phyloP scores from a whole-genome alignment of 2,113 vertebrate species.

The Passer domesticus region DNA sequence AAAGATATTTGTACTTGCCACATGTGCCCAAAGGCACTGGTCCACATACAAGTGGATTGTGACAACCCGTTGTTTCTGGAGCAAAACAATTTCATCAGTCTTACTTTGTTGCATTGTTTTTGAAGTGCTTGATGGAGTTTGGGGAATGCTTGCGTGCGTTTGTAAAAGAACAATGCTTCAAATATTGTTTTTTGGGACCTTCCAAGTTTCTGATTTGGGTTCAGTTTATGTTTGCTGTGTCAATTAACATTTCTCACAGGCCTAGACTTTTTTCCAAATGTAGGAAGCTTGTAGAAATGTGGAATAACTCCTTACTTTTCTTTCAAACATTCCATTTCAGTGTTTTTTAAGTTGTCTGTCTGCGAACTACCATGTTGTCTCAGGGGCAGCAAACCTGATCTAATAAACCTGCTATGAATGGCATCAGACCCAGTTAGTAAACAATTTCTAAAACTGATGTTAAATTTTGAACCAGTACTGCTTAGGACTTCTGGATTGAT shows the following conservation, averaged over 20 bases:
- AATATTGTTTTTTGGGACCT: not conserved
- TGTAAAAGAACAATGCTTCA: not conserved
- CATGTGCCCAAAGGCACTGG: not conserved
- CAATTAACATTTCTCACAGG: not conserved
- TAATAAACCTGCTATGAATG: not conserved
- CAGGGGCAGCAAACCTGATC: not conserved
- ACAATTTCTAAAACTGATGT: not conserved
- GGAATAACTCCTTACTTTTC: not conserved
- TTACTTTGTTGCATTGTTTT: constrained; percentile 6
- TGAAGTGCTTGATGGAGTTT: not conserved
- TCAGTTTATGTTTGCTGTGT: not conserved
- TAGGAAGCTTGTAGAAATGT: not conserved
- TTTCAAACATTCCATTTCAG: not conserved
- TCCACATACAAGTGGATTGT: not conserved
- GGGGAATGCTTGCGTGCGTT: not conserved
- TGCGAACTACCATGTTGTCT: not conserved
- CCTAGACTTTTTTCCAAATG: not conserved
- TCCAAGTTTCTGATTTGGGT: not conserved
- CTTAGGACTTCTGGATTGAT: not conserved
- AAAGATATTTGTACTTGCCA: not conserved
- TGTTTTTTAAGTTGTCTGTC: not conserved
- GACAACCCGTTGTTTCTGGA: not conserved
- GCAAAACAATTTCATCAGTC: constrained; percentile 26
- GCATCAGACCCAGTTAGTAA: not conserved
- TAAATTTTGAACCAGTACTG: not conserved